These are phyloP conservation scores for Buphagus erythrorhynchus DNA, from an alignment of 2,797 vertebrate genomes.

Conservation along the genomic window DNA sequence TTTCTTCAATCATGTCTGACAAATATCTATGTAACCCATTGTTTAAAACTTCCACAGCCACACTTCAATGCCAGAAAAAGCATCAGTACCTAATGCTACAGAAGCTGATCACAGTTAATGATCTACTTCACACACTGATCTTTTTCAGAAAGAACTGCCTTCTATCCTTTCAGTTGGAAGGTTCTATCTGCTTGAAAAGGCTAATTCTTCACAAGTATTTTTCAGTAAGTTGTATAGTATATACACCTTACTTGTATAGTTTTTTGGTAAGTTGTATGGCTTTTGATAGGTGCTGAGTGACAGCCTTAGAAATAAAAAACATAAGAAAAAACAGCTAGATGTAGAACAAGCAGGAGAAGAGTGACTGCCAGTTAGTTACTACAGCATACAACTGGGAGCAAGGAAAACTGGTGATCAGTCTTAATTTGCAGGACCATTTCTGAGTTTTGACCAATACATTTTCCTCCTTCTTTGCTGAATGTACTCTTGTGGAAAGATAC, in stretches of 20 bases:
- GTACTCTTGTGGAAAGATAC: background rate
- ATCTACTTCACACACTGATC: background rate
- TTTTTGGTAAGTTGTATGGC: background rate
- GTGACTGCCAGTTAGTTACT: background rate
- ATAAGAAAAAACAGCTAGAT: background rate
- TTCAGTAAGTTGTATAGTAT: background rate
- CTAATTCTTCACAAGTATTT: background rate
- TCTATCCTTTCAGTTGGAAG: background rate
- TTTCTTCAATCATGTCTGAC: background rate
- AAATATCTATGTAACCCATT: background rate
- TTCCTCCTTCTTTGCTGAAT: background rate
- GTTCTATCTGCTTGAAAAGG: background rate
- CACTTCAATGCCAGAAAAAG: background rate
- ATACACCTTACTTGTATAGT: no score
- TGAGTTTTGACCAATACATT: background rate
- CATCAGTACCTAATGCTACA: background rate
- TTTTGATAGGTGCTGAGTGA: background rate
- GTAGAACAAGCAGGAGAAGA: background rate
- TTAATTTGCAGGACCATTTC: background rate
- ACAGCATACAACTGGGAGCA: background rate
- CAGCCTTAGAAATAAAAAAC: background rate
- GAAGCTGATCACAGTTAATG: background rate
- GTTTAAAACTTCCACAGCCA: background rate
- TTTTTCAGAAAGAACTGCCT: background rate
- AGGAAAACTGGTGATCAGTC: background rate